Conservation (phyloP, 64 coral and sea anemone genomes). For the Cladopsammia gracilis region DNA sequence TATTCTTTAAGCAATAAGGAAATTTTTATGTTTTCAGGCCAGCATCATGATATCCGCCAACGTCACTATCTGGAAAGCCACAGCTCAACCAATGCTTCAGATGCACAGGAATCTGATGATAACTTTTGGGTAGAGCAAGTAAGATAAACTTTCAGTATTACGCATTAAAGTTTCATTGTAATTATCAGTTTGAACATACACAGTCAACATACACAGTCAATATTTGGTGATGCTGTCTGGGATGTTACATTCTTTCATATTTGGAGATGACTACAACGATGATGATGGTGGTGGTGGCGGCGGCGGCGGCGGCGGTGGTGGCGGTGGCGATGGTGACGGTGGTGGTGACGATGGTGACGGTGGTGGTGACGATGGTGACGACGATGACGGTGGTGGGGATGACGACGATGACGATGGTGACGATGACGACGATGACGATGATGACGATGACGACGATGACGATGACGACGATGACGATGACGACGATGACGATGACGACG, state of each 20-base stretch:
- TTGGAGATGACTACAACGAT: constrained; percentile 10
- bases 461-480: background rate
- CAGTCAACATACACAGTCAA: too few species aligned
- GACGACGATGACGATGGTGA: background rate
- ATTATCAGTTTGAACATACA: too few species aligned
- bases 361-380: background rate
- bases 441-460: background rate
- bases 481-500: background rate
- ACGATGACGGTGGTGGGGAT: background rate
- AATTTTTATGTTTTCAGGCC: constrained; percentile 61
- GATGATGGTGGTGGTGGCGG: too few species aligned
- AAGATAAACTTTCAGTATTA: too few species aligned
- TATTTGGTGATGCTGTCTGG: too few species aligned
- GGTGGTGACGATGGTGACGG: background rate
- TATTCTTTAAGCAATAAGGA: background rate
- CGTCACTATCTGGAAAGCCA: constrained; percentile 59
- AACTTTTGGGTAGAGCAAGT: constrained; percentile 91
- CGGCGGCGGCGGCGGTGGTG: background rate
- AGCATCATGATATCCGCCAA: constrained; percentile 71
- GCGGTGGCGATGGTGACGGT: background rate
- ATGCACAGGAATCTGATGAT: constrained; percentile 91
- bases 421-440: background rate
- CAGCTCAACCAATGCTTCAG: constrained; percentile 77
- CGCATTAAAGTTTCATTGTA: too few species aligned
- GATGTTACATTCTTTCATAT: too few species aligned